Base-by-base conservation (phyloP, 1,140 invertebrate genomes). In the Glossosoma conforme region DNA sequence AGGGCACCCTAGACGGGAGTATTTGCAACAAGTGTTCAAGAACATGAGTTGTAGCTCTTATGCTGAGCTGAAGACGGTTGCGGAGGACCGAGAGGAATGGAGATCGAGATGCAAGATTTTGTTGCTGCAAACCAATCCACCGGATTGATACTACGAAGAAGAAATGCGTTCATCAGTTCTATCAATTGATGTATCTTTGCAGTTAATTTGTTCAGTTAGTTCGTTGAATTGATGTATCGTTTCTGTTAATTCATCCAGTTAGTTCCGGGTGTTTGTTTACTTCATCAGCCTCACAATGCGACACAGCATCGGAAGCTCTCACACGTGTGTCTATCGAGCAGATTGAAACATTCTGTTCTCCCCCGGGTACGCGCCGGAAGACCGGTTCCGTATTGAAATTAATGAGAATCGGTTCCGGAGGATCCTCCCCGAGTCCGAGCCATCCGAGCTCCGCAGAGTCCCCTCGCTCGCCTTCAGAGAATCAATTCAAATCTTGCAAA, bases 401-500 rank as follows among this genome's bases (percentile, higher is more conserved):
- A 57, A 57, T 53, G 55, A 52, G 40, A 11, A 13, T 4, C 32
- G 15, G 25, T 8, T 28, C 15, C 15, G 32, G 3, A 33, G n/a
- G n/a, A 13, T 13, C 32, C 11, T 33, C 15, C 32, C 32, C 15
- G n/a, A 33, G 11, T n/a, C 15, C 11, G 32, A 33, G n/a, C 11
- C 3, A n/a, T 33, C 32, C 15, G 11, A 33, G n/a, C 3, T 15
- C 11, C n/a, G 15, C n/a, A 33, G 4, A 33, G 4, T 32, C 38
- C 37, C 25, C 2, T 32, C 24, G 3, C 47, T 15, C 35, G 22
- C 15, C 9, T 13, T 44, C 40, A 40, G 48, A 28, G 45, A 51
- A 56, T 56, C 54, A 56, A 56, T 56, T 56, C 54, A 56, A 56
- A 56, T 56, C 54, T 52, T 53, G 53, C 40, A 50, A 49, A 45